Evolutionary conservation across 2,888 invertebrate genomes (phyloP).

Genomic region (Seira sanloemensis): DNA sequence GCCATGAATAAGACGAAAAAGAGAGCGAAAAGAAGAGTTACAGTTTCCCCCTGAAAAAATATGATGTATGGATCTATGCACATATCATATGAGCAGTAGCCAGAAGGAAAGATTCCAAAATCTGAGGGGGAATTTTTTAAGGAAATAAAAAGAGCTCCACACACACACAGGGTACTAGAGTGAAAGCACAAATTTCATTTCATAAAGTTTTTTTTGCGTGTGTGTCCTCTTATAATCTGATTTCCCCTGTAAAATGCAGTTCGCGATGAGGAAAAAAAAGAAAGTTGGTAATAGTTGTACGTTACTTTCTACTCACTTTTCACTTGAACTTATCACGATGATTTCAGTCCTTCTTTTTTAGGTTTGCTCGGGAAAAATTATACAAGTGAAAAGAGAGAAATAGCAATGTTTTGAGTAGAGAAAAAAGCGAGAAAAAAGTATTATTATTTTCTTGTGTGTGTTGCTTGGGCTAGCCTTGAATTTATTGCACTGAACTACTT

Average conservation of each 20-base stretch:
- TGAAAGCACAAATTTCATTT: constrained; percentile 15
- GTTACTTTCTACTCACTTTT: constrained; percentile 28
- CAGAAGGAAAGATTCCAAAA: constrained; percentile 64
- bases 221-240: constrained; percentile 55
- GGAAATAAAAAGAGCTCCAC: constrained; percentile 28
- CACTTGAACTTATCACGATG: constrained; percentile 45
- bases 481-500: constrained; percentile 61
- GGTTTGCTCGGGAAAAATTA: constrained; percentile 3
- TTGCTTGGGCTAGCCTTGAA: constrained; percentile 54
- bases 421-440: constrained; percentile 15
- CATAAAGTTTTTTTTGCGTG: constrained; percentile 42
- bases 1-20: constrained; percentile 24
- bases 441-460: constrained; percentile 1
- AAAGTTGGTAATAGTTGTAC: constrained; percentile 1
- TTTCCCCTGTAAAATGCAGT: constrained; percentile 51
- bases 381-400: constrained; percentile 18
- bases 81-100: constrained; percentile 57
- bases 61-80: constrained; percentile 57
- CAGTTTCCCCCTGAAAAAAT: constrained; percentile 46
- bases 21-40: constrained; percentile 18
- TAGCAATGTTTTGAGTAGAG: constrained; percentile 25
- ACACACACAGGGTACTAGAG: neutral
- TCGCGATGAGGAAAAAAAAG: constrained; percentile 29
- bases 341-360: neutral
- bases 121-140: constrained; percentile 20